Base-by-base conservation (phyloP, 2,113 vertebrate genomes). In the Catagonus wagneri region DNA sequence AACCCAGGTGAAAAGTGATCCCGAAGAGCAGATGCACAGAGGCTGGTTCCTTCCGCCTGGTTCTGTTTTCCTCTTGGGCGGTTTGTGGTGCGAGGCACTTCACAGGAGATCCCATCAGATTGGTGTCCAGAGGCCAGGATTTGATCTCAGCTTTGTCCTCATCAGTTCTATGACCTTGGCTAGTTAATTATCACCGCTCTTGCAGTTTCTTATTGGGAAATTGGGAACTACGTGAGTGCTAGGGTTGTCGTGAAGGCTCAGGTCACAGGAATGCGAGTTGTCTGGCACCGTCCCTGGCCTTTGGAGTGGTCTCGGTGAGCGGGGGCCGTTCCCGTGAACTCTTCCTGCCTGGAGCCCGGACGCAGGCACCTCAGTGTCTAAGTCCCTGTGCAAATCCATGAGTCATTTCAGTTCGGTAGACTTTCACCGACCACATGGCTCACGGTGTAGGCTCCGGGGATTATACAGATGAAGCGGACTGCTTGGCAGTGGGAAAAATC, bases 311-410 rank as follows among this genome's bases (percentile, higher is more conserved):
- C 71, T 63, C 15, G 5, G 17, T 7, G 23, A 9, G 0, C 6
- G 34, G 44, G 4, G 25, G 32, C 22, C 0, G 10, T 52, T 32
- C 16, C 7, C 72, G 65, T 0, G 2, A 34, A 8, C 32, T 8
- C 0, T 17, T 65, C 72, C 72, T 16, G 6, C 8, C 58, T 3
- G 39, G 36, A 75, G 39, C 58, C 17, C 39, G 23, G 32, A 7
- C 17, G 44, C 29, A n/a, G 25, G 6, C 23, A 50, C 63, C 50
- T 39, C 5, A 0, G 56, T 2, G 32, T 6, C 15, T 44, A 79
- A 6, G 23, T 29, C 17, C 61, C 50, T 66, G 56, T 79, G n/a
- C 11, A 32, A 56, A 58, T 6, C 23, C 4, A 10, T 66, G 7
- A 39, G n/a, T 39, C n/a, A 22, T 63, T 58, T 90, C 63, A 68